Conservation (phyloP, 1,140 invertebrate genomes). For the Hypsibius dujardini region DNA sequence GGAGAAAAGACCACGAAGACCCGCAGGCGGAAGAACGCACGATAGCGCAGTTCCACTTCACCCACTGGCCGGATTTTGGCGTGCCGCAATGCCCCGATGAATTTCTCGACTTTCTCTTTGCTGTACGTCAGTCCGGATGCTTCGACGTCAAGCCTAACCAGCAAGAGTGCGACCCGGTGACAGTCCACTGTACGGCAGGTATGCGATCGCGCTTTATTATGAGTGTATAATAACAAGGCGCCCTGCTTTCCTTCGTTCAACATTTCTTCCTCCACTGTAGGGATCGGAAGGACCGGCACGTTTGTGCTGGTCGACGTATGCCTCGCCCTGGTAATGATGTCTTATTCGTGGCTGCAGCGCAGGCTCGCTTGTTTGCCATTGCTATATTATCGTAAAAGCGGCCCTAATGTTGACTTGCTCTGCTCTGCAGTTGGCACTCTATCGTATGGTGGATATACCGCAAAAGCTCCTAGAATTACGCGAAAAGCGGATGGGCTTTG, state of each 20-base stretch:
- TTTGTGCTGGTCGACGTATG: slow-evolving; percentile 88
- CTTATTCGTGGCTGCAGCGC: slow-evolving; percentile 44
- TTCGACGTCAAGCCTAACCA: slow-evolving; percentile 36
- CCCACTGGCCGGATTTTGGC: slow-evolving; percentile 96
- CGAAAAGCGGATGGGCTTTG: slow-evolving; percentile 73
- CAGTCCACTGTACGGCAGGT: slow-evolving; percentile 87
- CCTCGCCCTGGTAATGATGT: slow-evolving; percentile 53
- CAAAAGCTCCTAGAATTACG: slow-evolving; percentile 58
- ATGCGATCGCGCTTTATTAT: too few relatives aligned
- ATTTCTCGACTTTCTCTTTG: slow-evolving; percentile 57
- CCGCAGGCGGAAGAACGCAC: slow-evolving; percentile 43
- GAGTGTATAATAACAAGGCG: too few relatives aligned
- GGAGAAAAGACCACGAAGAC: slow-evolving; percentile 42
- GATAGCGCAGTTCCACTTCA: slow-evolving; percentile 83
- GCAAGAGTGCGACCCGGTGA: slow-evolving; percentile 49
- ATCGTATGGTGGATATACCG: slow-evolving; percentile 17
- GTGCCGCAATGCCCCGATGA: slow-evolving; percentile 72
- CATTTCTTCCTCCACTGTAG: too few relatives aligned
- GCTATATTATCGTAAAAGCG: background rate
- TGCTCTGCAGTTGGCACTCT: background rate
- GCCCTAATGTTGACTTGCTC: background rate
- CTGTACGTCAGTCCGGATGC: slow-evolving; percentile 56
- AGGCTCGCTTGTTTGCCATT: background rate
- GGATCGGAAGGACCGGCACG: slow-evolving; percentile 86
- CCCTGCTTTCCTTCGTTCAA: too few relatives aligned